A percentile compares a stretch with the other conserved stretches of the same genome.
phyloP scores from a whole-genome alignment of 2,113 vertebrate species.

The Picathartes gymnocephalus region DNA sequence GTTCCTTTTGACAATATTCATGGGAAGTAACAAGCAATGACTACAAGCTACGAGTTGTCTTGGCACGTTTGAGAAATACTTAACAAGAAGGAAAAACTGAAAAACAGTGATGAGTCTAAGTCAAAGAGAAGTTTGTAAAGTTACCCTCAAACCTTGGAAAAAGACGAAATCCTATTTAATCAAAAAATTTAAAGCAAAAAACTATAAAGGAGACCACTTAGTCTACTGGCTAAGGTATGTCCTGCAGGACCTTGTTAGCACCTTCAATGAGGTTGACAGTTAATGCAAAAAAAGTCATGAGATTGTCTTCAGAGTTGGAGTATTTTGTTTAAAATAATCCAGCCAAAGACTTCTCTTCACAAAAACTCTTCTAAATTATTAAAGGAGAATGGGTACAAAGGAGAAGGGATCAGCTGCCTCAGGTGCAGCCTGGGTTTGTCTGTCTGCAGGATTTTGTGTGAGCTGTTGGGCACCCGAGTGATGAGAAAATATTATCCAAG shows the following conservation, averaged over 20 bases:
- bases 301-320: neutral
- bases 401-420: neutral
- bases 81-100: neutral
- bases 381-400: neutral
- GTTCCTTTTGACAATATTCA: neutral
- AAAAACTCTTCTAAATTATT: neutral
- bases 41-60: rapidly evolving
- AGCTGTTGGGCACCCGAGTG: neutral
- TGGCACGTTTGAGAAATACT: neutral
- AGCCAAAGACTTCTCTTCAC: neutral
- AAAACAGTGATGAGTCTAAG: neutral
- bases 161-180: neutral
- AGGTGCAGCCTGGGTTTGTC: neutral
- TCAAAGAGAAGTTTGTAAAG: neutral
- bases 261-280: neutral
- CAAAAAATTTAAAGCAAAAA: neutral
- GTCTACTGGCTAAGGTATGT: neutral
- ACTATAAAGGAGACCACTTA: neutral
- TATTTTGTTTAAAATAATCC: neutral
- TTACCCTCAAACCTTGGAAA: neutral
- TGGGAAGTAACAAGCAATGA: neutral
- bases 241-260: neutral
- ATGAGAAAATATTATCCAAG: neutral
- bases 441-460: neutral
- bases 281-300: neutral